Base-by-base conservation (phyloP, 1,140 invertebrate genomes). In the Drepana arcuata region DNA sequence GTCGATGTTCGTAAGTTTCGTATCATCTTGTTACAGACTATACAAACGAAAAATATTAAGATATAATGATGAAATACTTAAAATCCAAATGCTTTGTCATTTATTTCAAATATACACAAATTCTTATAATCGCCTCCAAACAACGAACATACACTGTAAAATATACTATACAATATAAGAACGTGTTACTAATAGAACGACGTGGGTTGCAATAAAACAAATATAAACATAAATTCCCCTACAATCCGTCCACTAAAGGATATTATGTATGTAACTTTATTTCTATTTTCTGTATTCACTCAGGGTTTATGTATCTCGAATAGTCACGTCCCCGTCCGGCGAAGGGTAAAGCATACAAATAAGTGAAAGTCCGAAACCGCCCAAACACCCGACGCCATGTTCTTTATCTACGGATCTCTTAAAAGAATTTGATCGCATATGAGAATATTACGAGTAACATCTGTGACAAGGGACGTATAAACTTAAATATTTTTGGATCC, bases 251-350 rank as follows among this genome's bases (percentile, higher is more conserved):
- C 54, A 68, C 60, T 70, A 56, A 57, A 78, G 65, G 66, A 78
- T 72, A 74, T 71, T 75, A 78, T 72, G 72, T 74, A 71, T 72
- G 74, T 74, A 69, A 79, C 69, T 82, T 79, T 82, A 77, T 82
- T 75, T 82, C 78, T 82, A 79, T 82, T 82, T 82, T 79, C 72
- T 75, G 72, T 75, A 82, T 82, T 82, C 74, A 79, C 74, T 77
- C 71, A 73, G 61, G 64, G 72, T 81, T 77, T 82, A 82, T 82
- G 72, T 82, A 79, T 82, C 77, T 79, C 72, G 72, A 82, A 82
- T 82, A 79, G 77, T 79, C 77, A 79, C 77, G 77, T 82, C 55
- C 35, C 52, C 57, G 70, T 61, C 62, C 53, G 51, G 68, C 65
- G 68, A 62, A 71, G 72, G 77, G 74, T 71, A 55, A 66, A 56